Conservation (phyloP, 2,797 vertebrate genomes). For the Siniperca scherzeri region DNA sequence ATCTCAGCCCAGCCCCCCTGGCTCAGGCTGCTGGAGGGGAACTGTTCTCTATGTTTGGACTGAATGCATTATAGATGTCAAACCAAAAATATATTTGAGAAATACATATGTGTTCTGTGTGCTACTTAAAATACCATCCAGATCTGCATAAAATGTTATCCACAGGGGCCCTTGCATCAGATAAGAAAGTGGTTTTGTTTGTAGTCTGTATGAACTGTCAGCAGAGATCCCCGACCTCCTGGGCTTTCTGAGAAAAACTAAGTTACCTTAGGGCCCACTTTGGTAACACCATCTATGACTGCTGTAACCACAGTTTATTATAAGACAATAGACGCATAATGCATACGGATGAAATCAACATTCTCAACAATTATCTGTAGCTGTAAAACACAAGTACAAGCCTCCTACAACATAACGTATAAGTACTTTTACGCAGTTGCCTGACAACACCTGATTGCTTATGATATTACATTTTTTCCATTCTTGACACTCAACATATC, state of each 20-base stretch:
- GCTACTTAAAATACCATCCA: constrained; percentile 40
- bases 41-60: constrained; percentile 76
- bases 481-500: too few species aligned
- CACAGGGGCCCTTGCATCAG: constrained; percentile 8
- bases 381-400: too few species aligned
- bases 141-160: constrained; percentile 10
- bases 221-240: neutral
- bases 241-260: neutral
- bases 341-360: too few species aligned
- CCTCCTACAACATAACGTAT: too few species aligned
- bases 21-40: constrained; percentile 50
- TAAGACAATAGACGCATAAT: neutral
- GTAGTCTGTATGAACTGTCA: neutral
- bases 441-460: too few species aligned
- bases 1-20: constrained; percentile 26
- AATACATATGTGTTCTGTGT: constrained; percentile 59
- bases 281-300: neutral
- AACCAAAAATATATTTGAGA: constrained; percentile 88
- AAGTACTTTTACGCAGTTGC: too few species aligned
- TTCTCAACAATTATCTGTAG: too few species aligned
- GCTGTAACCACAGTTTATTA: neutral
- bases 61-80: constrained; percentile 84
- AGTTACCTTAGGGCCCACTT: neutral
- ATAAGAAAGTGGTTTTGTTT: constrained; percentile 2
- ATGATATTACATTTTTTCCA: too few species aligned